Conservation (phyloP, 2,797 vertebrate genomes). For the Mustela erminea region DNA sequence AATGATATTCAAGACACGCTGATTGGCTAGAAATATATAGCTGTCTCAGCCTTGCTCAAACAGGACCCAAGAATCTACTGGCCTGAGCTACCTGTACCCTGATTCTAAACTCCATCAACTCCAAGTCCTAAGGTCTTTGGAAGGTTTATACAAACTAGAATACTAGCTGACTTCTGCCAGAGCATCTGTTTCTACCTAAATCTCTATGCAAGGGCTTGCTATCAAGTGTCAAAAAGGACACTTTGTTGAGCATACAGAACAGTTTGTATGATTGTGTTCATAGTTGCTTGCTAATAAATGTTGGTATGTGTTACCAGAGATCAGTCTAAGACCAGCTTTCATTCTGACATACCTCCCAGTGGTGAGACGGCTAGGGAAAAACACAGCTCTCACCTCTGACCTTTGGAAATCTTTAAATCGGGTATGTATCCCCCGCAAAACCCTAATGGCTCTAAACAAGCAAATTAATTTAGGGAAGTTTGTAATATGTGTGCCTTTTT, state of each 20-base stretch:
- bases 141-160: background rate
- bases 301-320: background rate
- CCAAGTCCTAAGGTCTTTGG: background rate
- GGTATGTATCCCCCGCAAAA: background rate
- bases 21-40: background rate
- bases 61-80: background rate
- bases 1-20: background rate
- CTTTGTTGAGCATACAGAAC: background rate
- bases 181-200: slow-evolving; percentile 28
- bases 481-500: background rate
- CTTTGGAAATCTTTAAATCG: background rate
- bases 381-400: background rate
- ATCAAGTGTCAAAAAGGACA: background rate
- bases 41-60: background rate
- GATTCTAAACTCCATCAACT: background rate
- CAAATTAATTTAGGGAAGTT: background rate
- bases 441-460: background rate
- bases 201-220: background rate
- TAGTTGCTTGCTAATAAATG: background rate
- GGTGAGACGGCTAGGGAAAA: background rate
- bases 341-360: background rate
- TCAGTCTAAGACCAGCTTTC: slow-evolving; percentile 9
- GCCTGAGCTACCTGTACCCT: background rate
- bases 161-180: background rate
- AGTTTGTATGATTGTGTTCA: background rate